These are phyloP conservation scores for Oscheius sp. DNA, from an alignment of 1,140 invertebrate genomes.

Conservation along the genomic window DNA sequence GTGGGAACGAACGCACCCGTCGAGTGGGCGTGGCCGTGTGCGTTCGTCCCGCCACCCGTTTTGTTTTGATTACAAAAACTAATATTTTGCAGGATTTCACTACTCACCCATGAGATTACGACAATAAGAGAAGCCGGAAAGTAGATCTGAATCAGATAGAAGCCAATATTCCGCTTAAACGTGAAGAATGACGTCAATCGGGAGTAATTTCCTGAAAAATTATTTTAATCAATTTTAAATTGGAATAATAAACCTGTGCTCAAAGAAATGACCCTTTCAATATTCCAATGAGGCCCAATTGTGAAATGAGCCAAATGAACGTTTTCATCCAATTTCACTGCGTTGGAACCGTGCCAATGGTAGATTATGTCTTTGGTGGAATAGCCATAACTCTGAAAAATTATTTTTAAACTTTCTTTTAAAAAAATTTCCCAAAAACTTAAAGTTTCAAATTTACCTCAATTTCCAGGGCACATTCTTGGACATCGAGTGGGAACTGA, in stretches of 20 bases:
- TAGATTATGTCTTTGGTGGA: slow-evolving; percentile 94
- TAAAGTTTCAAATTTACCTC: slow-evolving; percentile 76
- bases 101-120: slow-evolving; percentile 87
- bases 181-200: slow-evolving; percentile 93
- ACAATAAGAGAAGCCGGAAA: slow-evolving; percentile 92
- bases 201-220: slow-evolving; percentile 86
- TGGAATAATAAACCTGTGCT: slow-evolving; percentile 74
- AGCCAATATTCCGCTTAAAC: slow-evolving; percentile 96
- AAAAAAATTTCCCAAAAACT: not conserved
- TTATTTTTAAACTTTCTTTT: not conserved
- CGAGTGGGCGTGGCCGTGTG: no score
- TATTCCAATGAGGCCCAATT: slow-evolving; percentile 85
- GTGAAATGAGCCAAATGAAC: slow-evolving; percentile 76
- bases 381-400: slow-evolving; percentile 76
- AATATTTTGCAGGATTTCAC: not conserved
- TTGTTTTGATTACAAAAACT: not conserved
- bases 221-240: slow-evolving; percentile 17
- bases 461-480: slow-evolving; percentile 92
- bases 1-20: no score
- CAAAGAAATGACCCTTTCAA: slow-evolving; percentile 83
- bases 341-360: slow-evolving; percentile 74
- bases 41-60: no score
- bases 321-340: slow-evolving; percentile 63
- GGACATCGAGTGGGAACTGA: slow-evolving; percentile 94
- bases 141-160: slow-evolving; percentile 96